A percentile compares a stretch with the other conserved stretches of the same genome.
These are phyloP conservation scores for Bombus cullumanus DNA, from an alignment of 1,140 invertebrate genomes.

Conservation along the genomic window DNA sequence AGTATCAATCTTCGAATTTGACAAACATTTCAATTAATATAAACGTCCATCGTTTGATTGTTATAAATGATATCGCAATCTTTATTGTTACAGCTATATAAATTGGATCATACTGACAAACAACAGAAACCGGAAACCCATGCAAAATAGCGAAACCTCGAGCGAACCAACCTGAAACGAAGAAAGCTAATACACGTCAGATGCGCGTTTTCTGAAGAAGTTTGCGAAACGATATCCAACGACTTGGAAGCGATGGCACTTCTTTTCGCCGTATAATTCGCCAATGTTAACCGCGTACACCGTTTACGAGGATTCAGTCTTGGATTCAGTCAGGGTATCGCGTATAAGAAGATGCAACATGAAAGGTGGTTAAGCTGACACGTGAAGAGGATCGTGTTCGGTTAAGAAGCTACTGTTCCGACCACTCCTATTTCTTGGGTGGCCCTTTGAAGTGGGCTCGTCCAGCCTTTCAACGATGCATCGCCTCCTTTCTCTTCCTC, in stretches of 20 bases:
- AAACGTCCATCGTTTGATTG: no score
- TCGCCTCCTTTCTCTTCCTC: not conserved
- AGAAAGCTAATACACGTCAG: not conserved
- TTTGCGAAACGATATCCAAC: conserved; percentile 1
- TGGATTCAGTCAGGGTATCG: conserved; percentile 30
- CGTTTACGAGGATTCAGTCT: conserved; percentile 39
- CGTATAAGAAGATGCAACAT: conserved; percentile 74
- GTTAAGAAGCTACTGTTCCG: conserved; percentile 75
- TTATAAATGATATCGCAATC: no score
- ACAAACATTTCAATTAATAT: no score
- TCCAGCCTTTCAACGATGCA: conserved; percentile 59
- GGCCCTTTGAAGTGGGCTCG: conserved; percentile 65
- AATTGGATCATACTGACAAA: no score
- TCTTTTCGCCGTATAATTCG: conserved; percentile 26
- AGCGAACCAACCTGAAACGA: fast-evolving
- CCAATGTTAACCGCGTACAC: conserved; percentile 2
- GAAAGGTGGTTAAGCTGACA: conserved; percentile 77
- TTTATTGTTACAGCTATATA: no score
- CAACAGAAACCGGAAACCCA: no score
- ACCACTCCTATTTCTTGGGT: conserved; percentile 74
- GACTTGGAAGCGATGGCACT: conserved; percentile 24
- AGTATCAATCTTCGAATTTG: no score
- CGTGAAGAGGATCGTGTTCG: conserved; percentile 75
- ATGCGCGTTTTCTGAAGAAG: not conserved
- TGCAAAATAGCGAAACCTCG: not conserved